A percentile compares a stretch with the other conserved stretches of the same genome.
These are phyloP conservation scores for Penaeus chinensis DNA, from an alignment of 1,140 invertebrate species.

Conservation along the genomic window DNA sequence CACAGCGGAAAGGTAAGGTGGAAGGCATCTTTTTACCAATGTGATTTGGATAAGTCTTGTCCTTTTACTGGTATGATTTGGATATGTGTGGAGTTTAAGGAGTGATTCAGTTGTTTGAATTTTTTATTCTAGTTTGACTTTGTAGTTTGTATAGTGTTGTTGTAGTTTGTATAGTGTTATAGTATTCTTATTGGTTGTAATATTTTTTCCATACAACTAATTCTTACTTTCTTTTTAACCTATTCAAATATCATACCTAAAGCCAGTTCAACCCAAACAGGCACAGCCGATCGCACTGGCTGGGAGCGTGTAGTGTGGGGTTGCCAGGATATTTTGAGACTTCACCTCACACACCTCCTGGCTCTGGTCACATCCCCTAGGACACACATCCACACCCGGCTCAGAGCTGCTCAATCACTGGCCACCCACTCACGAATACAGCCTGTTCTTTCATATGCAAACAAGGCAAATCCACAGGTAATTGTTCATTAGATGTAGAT, in stretches of 20 bases:
- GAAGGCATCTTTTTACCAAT: too few species aligned
- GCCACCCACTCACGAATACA: slow-evolving; percentile 29
- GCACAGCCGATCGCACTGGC: slow-evolving; percentile 39
- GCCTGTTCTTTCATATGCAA: slow-evolving; percentile 29
- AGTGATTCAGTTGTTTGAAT: too few species aligned
- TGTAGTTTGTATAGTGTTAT: too few species aligned
- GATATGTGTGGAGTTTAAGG: too few species aligned
- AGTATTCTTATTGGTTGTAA: too few species aligned
- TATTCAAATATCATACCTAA: too few species aligned
- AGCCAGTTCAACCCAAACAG: not conserved
- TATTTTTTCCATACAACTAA: too few species aligned
- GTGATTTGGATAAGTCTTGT: too few species aligned
- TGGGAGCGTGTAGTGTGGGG: slow-evolving; percentile 56
- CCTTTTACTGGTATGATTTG: too few species aligned
- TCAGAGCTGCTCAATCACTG: slow-evolving; percentile 40
- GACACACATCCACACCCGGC: slow-evolving; percentile 41
- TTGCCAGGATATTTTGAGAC: slow-evolving; percentile 42
- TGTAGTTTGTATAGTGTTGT: too few species aligned
- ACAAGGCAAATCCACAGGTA: slow-evolving; percentile 48
- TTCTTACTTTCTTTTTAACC: too few species aligned
- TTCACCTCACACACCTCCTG: slow-evolving; percentile 45
- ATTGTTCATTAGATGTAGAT: not conserved
- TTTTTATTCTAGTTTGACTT: too few species aligned
- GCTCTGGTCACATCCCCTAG: slow-evolving; percentile 42
- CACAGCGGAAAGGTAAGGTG: slow-evolving; percentile 39